phyloP scores from a whole-genome alignment of 2,797 vertebrate genomes.

The Centroberyx gerrardi region DNA sequence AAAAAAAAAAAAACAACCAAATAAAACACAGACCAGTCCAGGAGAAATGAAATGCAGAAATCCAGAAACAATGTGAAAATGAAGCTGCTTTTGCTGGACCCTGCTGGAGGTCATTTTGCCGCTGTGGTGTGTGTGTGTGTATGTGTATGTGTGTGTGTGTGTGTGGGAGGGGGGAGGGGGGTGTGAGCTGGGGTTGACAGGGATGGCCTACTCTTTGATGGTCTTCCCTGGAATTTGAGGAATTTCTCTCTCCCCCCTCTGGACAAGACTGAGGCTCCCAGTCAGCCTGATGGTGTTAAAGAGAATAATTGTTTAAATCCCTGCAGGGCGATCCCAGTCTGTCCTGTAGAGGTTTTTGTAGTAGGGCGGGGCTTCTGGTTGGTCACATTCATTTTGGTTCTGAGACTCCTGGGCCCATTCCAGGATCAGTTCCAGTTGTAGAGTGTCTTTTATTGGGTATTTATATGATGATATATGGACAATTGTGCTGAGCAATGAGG shows the following conservation, averaged over 20 bases:
- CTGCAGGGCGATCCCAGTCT: constrained; percentile 40
- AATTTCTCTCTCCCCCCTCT: constrained; percentile 67
- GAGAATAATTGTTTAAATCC: constrained; percentile 58
- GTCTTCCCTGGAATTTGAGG: constrained; percentile 82
- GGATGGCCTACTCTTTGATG: constrained; percentile 74
- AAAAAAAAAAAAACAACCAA: too few species aligned
- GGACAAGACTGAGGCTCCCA: constrained; percentile 65
- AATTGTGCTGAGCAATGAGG: too few species aligned
- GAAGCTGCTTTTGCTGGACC: too few species aligned
- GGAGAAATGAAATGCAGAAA: too few species aligned
- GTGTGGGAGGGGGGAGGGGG: background rate
- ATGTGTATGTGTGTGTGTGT: background rate
- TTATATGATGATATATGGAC: too few species aligned
- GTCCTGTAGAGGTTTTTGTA: constrained; percentile 14
- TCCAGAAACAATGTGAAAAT: too few species aligned
- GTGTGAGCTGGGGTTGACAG: background rate
- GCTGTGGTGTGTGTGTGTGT: background rate
- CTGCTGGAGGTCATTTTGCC: background rate
- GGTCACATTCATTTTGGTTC: too few species aligned
- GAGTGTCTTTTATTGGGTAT: too few species aligned
- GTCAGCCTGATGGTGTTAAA: constrained; percentile 37
- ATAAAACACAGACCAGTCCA: too few species aligned
- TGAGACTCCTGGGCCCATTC: background rate
- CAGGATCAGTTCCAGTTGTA: background rate
- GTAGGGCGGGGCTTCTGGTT: too few species aligned